Evolutionary conservation across 2,888 invertebrate genomes (phyloP).

Genomic region (Tetheella fluctuosa): DNA sequence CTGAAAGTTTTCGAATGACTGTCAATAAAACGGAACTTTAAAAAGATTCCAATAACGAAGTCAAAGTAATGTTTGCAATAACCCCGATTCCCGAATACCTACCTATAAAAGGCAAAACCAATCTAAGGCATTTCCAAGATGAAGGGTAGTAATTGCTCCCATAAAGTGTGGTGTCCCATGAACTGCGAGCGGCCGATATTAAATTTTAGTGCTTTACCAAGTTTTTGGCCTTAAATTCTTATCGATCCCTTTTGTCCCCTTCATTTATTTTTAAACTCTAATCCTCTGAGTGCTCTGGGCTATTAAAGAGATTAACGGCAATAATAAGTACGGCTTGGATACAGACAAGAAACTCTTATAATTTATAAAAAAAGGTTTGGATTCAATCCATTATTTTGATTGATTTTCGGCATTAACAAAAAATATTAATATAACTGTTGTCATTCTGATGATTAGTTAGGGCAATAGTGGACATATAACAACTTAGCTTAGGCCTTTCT

Average conservation of each 20-base stretch:
- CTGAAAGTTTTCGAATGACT: constrained; percentile 23
- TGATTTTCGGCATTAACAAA: too few relatives aligned
- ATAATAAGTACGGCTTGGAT: constrained; percentile 31
- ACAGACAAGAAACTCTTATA: constrained; percentile 12
- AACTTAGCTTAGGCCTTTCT: background rate
- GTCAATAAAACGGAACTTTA: constrained; percentile 23
- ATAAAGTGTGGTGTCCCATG: constrained; percentile 76
- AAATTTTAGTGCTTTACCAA: constrained; percentile 74
- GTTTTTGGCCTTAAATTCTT: constrained; percentile 66
- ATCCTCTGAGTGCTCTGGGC: constrained; percentile 53
- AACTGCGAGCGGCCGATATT: constrained; percentile 67
- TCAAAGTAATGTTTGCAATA: constrained; percentile 61
- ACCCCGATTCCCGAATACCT: constrained; percentile 62
- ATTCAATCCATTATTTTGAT: background rate
- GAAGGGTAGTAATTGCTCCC: constrained; percentile 77
- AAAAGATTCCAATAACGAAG: constrained; percentile 43
- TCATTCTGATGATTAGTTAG: background rate
- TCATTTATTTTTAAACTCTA: constrained; percentile 66
- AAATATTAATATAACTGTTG: too few relatives aligned
- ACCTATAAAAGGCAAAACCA: constrained; percentile 74
- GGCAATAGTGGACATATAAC: background rate
- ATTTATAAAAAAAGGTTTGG: background rate
- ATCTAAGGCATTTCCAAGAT: constrained; percentile 72
- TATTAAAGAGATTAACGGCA: constrained; percentile 62
- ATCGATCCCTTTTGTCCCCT: constrained; percentile 59